phyloP scores from a whole-genome alignment of 2,113 vertebrate genomes.

The Ageneiosus marmoratus region DNA sequence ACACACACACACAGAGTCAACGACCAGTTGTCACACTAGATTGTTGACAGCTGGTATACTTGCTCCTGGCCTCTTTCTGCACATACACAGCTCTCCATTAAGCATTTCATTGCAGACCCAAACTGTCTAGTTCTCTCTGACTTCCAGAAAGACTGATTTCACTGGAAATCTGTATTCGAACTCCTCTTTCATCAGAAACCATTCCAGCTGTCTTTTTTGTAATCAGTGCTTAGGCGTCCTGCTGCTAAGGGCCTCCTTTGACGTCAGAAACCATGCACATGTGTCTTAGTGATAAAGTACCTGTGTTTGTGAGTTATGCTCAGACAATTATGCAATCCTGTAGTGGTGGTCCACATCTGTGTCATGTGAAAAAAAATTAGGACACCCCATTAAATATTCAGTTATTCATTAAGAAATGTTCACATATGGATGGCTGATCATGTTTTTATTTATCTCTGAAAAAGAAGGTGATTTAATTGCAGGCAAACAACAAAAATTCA shows the following conservation, averaged over 20 bases:
- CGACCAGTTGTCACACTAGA: constrained; percentile 18
- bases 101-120: background rate
- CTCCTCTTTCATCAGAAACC: background rate
- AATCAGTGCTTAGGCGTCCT: background rate
- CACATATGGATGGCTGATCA: no score
- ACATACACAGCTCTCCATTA: constrained; percentile 10
- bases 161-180: background rate
- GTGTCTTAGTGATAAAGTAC: constrained; percentile 27
- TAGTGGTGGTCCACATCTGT: background rate
- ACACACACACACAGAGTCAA: no score
- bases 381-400: no score
- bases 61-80: constrained; percentile 7
- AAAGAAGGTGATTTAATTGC: no score
- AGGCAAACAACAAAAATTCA: no score
- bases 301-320: background rate
- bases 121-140: background rate
- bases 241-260: constrained; percentile 1
- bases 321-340: background rate
- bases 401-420: no score
- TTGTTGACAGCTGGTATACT: constrained; percentile 21
- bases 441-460: no score
- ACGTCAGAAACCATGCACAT: constrained; percentile 28
- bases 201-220: background rate
- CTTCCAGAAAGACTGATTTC: background rate
- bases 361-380: no score